phyloP scores from a whole-genome alignment of 2,113 vertebrate species.

The Thermophis baileyi region DNA sequence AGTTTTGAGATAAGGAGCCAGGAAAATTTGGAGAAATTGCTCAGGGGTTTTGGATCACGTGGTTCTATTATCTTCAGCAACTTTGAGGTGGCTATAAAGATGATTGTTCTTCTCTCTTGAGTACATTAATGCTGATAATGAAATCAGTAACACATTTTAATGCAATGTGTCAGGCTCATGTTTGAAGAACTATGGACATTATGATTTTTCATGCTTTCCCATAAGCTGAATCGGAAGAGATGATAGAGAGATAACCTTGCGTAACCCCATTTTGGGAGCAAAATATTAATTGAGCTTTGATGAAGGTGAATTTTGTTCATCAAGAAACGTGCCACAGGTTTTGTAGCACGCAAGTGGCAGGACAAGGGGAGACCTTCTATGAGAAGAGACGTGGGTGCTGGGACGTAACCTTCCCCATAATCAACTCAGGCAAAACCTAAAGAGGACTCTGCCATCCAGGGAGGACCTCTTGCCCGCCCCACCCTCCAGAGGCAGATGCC shows the following conservation, averaged over 20 bases:
- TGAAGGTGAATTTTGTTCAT: not conserved
- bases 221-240: not conserved
- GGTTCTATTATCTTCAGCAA: constrained; percentile 25
- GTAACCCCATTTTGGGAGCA: constrained; percentile 25
- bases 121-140: constrained; percentile 33
- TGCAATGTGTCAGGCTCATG: constrained; percentile 30
- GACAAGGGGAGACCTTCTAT: not conserved
- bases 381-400: not conserved
- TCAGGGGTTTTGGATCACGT: not conserved
- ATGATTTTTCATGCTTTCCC: not conserved
- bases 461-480: accelerated
- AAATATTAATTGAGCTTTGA: not conserved
- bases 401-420: not conserved
- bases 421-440: not conserved
- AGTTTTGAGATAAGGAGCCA: constrained; percentile 13
- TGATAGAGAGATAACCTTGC: not conserved
- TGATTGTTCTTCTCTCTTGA: constrained; percentile 25
- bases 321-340: not conserved
- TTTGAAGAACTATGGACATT: not conserved
- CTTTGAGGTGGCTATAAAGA: constrained; percentile 19
- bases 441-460: not conserved
- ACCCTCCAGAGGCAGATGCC: not conserved
- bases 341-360: not conserved
- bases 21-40: not conserved
- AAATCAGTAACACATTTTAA: constrained; percentile 42